Evolutionary conservation across 64 coral and sea anemone genomes (phyloP), one percentile per base, ranked within the genome.

Genomic region (Montipora efflorescens): DNA sequence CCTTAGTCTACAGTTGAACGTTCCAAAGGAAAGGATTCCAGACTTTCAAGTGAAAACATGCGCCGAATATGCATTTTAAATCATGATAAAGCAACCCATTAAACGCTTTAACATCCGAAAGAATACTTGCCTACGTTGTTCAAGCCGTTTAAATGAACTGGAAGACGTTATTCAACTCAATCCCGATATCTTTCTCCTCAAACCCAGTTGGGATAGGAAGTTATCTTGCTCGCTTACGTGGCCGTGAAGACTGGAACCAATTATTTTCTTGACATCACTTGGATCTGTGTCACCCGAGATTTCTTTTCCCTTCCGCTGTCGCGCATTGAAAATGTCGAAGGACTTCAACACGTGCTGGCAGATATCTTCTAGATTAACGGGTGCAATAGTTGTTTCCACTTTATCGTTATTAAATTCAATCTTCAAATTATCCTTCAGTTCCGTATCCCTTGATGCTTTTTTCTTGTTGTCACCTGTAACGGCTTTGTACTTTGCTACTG

Each of bases 311-410:
- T 50, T 70, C 7, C 28, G 0, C 8, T 70, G 14, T 46, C 82
- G 62, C 21, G 82, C 45, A 70, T 86, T 86, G 50, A 86, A 71
- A 71, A 86, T 70, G 46, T 86, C 66, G 49, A 86, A 86, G 12
- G 82, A 86, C 47, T 86, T 86, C 47, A 86, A 48, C 62, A 86
- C 82, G n/a, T 86, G 82, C 19, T 71, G 62, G 13, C 64, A 86
- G 62, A 86, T 86, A 20, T 86, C 82, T 49, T 86, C 82, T 5
- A 86, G 62, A 50, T n/a, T 86, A 36, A 86, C 82, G 12, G 13
- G 36, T 71, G 1, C 5, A 71, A 16, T n/a, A 69, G 44, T 20
- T n/a, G 6, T 4, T 69, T 84, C 59, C 4, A 1, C 44, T 84
- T 10, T 67, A 11, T 84, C 22, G 18, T 69, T 45, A 7, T 48